phyloP scores from a whole-genome alignment of 1,140 invertebrate species.

The Drosophila pallidifrons region DNA sequence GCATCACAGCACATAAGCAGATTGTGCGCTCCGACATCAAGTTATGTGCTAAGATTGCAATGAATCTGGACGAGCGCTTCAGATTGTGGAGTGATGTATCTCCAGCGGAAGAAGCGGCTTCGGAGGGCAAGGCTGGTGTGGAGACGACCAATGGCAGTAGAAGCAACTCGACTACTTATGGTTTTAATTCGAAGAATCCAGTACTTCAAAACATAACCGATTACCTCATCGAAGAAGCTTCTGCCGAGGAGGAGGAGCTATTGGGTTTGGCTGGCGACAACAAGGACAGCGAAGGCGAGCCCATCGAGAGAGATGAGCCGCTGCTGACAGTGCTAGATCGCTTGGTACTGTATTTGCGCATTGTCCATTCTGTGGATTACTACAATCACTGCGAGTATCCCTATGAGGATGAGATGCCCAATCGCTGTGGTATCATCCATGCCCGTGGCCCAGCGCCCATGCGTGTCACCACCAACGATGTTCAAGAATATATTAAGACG shows the following conservation, averaged over 20 bases:
- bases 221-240: conserved; percentile 99
- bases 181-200: conserved; percentile 96
- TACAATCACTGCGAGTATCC: conserved; percentile 99
- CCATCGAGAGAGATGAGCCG: conserved; percentile 92
- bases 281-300: conserved; percentile 86
- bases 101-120: conserved; percentile 65
- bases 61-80: conserved; percentile 95
- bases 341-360: conserved; percentile 96
- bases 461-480: conserved; percentile 89
- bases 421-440: conserved; percentile 99
- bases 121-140: background rate
- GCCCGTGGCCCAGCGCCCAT: conserved; percentile 94
- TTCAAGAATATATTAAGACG: conserved; percentile 91
- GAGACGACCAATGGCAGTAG: conserved; percentile 83
- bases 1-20: conserved; percentile 95
- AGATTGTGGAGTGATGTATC: conserved; percentile 89
- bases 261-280: conserved; percentile 90
- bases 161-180: conserved; percentile 87
- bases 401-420: conserved; percentile 99
- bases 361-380: conserved; percentile 99
- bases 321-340: conserved; percentile 90
- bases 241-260: conserved; percentile 98
- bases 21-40: conserved; percentile 97
- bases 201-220: conserved; percentile 99
- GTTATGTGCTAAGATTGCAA: conserved; percentile 96